These are phyloP conservation scores for Momotus momota DNA, from an alignment of 2,797 vertebrate species.

Conservation along the genomic window DNA sequence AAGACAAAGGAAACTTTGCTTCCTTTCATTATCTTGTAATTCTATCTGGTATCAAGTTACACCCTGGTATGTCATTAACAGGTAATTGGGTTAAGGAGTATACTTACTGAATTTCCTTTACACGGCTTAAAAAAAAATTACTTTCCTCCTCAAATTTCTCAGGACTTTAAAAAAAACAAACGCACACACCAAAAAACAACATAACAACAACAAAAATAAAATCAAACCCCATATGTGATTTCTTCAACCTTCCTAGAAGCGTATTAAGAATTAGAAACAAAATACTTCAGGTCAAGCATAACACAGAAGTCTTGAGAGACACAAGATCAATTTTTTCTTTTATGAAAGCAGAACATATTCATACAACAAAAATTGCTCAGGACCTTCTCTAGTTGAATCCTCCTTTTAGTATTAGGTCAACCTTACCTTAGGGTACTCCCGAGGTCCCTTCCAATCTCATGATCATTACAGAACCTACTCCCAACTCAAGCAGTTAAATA, in stretches of 20 bases:
- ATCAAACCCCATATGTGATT: background rate
- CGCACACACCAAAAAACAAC: no score
- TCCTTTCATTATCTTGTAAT: background rate
- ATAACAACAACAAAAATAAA: no score
- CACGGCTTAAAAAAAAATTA: background rate
- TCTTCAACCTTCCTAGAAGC: background rate
- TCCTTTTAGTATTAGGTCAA: background rate
- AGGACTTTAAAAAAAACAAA: background rate
- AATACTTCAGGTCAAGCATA: background rate
- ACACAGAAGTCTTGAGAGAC: background rate
- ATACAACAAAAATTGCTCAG: background rate
- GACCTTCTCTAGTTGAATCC: background rate
- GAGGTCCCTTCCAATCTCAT: background rate
- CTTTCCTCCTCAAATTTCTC: background rate
- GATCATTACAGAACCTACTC: background rate
- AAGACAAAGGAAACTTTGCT: background rate
- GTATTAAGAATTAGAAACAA: background rate
- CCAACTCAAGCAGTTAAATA: background rate
- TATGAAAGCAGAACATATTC: background rate
- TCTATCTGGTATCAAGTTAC: background rate
- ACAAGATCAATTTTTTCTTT: background rate
- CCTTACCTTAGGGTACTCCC: background rate
- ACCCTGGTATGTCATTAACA: background rate
- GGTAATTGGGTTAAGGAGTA: background rate
- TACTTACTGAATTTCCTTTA: background rate